These are phyloP conservation scores for Lycaon pictus DNA, from an alignment of 2,113 vertebrate species.

Conservation along the genomic window DNA sequence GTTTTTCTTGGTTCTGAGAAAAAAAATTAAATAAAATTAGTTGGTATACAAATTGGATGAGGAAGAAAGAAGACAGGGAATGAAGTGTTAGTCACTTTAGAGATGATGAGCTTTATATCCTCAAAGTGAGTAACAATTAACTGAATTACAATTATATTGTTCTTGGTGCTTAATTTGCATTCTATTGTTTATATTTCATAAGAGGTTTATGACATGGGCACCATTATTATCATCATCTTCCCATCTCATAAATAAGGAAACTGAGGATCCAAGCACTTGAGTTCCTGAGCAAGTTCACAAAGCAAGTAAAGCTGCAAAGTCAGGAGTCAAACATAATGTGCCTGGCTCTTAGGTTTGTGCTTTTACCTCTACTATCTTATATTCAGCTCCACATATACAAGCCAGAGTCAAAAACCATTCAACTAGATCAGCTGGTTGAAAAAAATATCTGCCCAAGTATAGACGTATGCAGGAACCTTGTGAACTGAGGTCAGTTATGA, in stretches of 20 bases:
- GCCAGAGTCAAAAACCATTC: background rate
- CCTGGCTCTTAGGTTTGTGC: background rate
- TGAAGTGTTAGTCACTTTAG: slow-evolving; percentile 41
- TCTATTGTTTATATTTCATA: background rate
- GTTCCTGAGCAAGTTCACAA: slow-evolving; percentile 14
- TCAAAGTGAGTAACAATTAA: slow-evolving; percentile 2
- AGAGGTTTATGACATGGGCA: background rate
- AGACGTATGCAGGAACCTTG: slow-evolving; percentile 43
- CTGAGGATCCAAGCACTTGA: background rate
- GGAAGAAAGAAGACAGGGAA: background rate
- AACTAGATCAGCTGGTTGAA: background rate
- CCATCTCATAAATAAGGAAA: slow-evolving; percentile 14
- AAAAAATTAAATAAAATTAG: slow-evolving; percentile 30
- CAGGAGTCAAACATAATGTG: background rate
- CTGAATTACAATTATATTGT: slow-evolving; percentile 13
- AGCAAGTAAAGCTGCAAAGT: background rate
- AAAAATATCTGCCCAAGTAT: background rate
- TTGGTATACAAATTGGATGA: background rate
- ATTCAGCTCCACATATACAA: background rate
- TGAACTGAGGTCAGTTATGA: slow-evolving; percentile 20
- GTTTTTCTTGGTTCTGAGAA: slow-evolving; percentile 52
- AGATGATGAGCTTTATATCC: background rate
- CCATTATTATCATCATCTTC: background rate
- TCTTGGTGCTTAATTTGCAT: background rate
- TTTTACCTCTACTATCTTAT: background rate